Evolutionary conservation across 2,888 invertebrate species (phyloP).

Genomic region (Chalcis sispes): DNA sequence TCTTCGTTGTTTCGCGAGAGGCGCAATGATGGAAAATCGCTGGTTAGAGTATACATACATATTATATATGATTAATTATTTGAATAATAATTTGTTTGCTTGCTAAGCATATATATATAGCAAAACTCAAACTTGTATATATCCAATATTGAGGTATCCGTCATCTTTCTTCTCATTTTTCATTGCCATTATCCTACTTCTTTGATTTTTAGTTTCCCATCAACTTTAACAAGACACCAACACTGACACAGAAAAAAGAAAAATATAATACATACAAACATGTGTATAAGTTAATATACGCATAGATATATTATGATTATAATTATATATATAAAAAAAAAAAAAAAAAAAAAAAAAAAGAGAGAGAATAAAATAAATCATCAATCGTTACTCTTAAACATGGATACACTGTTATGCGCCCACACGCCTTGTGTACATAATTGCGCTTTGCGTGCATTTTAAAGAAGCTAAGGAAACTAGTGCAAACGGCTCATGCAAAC

Average conservation of each 20-base stretch:
- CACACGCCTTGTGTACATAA: conserved; percentile 43
- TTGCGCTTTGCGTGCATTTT: conserved; percentile 32
- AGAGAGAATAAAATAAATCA: background rate
- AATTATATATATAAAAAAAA: background rate
- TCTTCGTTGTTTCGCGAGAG: conserved; percentile 32
- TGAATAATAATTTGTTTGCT: conserved; percentile 5
- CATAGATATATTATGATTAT: background rate
- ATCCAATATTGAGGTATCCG: conserved; percentile 2
- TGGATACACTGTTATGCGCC: conserved; percentile 9
- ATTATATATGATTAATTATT: no score
- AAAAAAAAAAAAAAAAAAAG: no score
- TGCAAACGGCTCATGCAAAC: no score
- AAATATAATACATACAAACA: background rate
- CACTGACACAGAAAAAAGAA: conserved; percentile 38
- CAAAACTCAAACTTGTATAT: background rate
- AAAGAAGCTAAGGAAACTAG: no score
- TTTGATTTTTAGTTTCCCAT: conserved; percentile 24
- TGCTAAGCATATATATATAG: background rate
- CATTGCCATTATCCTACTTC: conserved; percentile 36
- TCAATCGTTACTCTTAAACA: conserved; percentile 12
- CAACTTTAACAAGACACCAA: conserved; percentile 52
- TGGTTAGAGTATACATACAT: no score
- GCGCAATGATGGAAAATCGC: conserved; percentile 58
- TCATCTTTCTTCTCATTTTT: conserved; percentile 45
- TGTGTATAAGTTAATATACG: background rate